Base-by-base conservation (phyloP, 1,140 invertebrate species). In the Anastatus disparis region DNA sequence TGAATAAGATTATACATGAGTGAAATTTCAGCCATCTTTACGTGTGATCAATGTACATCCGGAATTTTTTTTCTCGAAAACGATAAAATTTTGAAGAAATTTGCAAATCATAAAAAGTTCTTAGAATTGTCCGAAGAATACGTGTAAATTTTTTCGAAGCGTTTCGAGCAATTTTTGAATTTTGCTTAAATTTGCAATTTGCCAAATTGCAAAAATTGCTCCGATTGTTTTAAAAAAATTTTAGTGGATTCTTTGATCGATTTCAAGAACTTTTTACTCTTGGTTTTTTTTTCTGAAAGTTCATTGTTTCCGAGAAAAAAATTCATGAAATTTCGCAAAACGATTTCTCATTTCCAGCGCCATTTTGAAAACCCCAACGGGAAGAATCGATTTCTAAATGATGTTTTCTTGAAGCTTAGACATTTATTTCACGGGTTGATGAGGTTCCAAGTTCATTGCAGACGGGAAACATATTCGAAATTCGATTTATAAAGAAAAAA, bases 151-250 rank as follows among this genome's bases (percentile, higher is more conserved):
- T 46, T 44, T 17, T 29, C 13, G 26, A 62, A 48, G 42, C 24
- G 22, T 42, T 15, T 24, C 13, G 40, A 24, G 20, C 35, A 59
- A 38, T 24, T 42, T 59, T 10, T 59, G 15, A 42, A 24, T 24
- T 40, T 67, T 53, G 38, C n/a, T 8, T n/a, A n/a, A n/a, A n/a
- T n/a, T n/a, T 44, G 42, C 12, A 44, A 44, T 44, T 44, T 44
- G 42, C 42, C 12, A 44, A 44, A 44, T 9, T 44, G 42, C 42
- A 44, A 44, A 44, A 44, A n/a, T 44, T 44, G 15, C 15, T 44
- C 42, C 42, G 15, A 44, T n/a, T n/a, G n/a, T 17, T 44, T 44
- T 44, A 15, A 44, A 44, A 44, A 44, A 15, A 44, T 44, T 44
- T 15, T 44, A 44, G 42, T 9, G 42, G 42, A 44, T 44, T 44